Evolutionary conservation across 1,140 invertebrate species (phyloP).

Genomic region (Tetraneura akinire): DNA sequence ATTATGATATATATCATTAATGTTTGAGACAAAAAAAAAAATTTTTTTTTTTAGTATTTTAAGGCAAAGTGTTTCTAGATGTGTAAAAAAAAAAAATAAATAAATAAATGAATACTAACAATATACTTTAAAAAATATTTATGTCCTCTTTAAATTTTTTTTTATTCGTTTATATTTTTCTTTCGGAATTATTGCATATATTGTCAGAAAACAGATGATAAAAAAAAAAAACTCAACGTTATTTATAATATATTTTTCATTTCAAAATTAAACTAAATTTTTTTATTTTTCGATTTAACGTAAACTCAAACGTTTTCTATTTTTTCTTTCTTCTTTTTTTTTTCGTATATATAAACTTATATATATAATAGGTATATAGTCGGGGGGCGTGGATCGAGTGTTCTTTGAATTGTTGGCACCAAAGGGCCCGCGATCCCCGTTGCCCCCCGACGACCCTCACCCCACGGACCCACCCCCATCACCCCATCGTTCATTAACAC

Average conservation of each 20-base stretch:
- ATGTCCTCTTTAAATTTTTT: not conserved
- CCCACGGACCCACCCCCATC: not conserved
- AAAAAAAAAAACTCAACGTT: no score
- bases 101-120: not conserved
- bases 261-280: not conserved
- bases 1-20: conserved; percentile 34
- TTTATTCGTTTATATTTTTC: not conserved
- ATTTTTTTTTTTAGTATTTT: conserved; percentile 39
- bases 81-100: conserved; percentile 39
- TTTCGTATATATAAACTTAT: not conserved
- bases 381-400: conserved; percentile 45
- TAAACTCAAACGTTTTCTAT: not conserved
- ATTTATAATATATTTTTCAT: no score
- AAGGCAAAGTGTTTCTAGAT: conserved; percentile 50
- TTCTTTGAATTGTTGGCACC: conserved; percentile 49
- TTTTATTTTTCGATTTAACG: not conserved
- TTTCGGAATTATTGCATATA: not conserved
- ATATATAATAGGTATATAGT: not conserved
- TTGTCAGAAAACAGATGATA: no score
- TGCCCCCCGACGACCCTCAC: not conserved
- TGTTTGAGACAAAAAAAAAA: conserved; percentile 41
- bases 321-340: no score
- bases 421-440: conserved; percentile 46
- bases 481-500: no score
- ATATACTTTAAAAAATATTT: not conserved